These are phyloP conservation scores for Euura saliciscinereae DNA, from an alignment of 1,140 invertebrate genomes.

Conservation along the genomic window DNA sequence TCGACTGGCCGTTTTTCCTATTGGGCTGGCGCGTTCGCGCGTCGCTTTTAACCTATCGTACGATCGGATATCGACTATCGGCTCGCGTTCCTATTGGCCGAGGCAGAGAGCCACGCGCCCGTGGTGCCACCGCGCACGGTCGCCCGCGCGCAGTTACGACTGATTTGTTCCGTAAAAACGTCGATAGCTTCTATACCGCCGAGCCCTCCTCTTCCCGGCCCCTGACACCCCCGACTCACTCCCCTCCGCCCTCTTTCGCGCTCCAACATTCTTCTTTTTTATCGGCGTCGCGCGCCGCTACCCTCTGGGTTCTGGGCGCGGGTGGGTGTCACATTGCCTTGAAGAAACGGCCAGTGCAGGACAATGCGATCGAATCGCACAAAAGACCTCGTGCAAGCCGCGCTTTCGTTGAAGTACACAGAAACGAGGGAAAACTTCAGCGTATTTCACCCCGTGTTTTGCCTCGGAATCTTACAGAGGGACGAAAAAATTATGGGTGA, in stretches of 20 bases:
- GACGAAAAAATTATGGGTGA: no score
- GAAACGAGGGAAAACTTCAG: no score
- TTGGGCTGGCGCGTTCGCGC: conserved; percentile 50
- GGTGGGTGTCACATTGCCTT: conserved; percentile 55
- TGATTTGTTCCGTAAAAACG: conserved; percentile 64
- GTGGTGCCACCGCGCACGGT: conserved; percentile 48
- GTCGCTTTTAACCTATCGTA: conserved; percentile 56
- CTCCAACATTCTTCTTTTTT: conserved; percentile 46
- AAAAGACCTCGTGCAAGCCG: no score
- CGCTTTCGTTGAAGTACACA: no score
- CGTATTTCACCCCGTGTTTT: no score
- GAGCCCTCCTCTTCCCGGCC: conserved; percentile 23
- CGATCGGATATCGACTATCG: conserved; percentile 62
- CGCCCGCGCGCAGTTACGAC: conserved; percentile 58
- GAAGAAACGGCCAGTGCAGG: conserved; percentile 57
- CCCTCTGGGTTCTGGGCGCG: conserved; percentile 42
- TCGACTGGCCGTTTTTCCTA: conserved; percentile 47
- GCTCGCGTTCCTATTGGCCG: conserved; percentile 56
- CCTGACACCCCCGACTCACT: conserved; percentile 13
- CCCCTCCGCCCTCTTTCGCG: conserved; percentile 13
- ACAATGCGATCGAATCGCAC: conserved; percentile 27
- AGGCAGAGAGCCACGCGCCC: background rate
- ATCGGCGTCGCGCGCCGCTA: conserved; percentile 55
- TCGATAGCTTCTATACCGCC: conserved; percentile 58
- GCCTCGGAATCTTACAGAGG: no score